Evolutionary conservation across 2,113 vertebrate genomes (phyloP).

Genomic region (Trinectes maculatus): DNA sequence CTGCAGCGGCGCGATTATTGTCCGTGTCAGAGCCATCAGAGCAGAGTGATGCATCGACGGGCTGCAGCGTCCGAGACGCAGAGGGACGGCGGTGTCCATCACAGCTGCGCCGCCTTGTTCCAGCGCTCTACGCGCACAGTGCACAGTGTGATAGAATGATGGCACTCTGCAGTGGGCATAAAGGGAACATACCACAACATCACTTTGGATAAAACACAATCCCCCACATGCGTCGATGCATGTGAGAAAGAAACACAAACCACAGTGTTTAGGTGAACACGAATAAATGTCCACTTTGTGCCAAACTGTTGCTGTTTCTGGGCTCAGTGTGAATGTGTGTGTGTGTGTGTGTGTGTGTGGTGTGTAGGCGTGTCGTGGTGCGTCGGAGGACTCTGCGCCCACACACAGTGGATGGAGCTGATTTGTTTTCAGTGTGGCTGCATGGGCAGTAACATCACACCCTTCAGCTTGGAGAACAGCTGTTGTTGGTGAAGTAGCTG

Average conservation of each 20-base stretch:
- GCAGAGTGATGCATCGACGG: background rate
- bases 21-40: background rate
- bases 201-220: too few species aligned
- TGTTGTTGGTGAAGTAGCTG: too few species aligned
- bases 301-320: slow-evolving; percentile 54
- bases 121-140: too few species aligned
- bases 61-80: slow-evolving; percentile 20
- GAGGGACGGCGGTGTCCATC: slow-evolving; percentile 20
- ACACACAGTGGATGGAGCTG: slow-evolving; percentile 16
- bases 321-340: background rate
- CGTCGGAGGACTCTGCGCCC: slow-evolving; percentile 6
- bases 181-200: too few species aligned
- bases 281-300: too few species aligned
- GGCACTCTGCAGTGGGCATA: too few species aligned
- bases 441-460: slow-evolving; percentile 23
- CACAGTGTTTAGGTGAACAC: too few species aligned
- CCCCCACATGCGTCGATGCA: too few species aligned
- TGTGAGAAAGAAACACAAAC: too few species aligned
- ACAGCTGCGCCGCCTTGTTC: too few species aligned
- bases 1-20: slow-evolving; percentile 28
- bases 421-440: slow-evolving; percentile 33
- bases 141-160: too few species aligned
- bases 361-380: slow-evolving; percentile 47
- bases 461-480: background rate
- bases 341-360: background rate